Evolutionary conservation across 2,113 vertebrate genomes (phyloP), one percentile per base, ranked within the genome.

Genomic region (Rhynchopsitta pachyrhyncha): DNA sequence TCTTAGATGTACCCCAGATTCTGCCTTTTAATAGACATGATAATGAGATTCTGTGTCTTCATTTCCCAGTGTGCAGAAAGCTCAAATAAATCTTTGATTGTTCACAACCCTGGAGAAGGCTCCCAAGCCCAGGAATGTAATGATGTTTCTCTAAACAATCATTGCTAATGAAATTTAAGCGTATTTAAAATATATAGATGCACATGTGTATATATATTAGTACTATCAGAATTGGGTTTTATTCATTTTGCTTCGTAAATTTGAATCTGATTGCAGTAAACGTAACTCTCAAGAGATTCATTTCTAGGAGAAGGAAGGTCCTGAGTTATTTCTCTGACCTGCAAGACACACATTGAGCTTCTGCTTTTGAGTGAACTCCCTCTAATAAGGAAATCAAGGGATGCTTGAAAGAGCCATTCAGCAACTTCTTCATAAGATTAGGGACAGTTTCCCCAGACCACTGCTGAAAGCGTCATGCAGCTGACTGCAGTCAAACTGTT

Each of bases 21-120:
- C 98, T 98, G 97, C 97, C 98, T 98, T 98, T 98, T 98, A 98
- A 98, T 98, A 98, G 98, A 98, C 97, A 98, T 98, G 98, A 95
- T 98, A 98, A 98, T 98, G 98, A 98, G 98, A 97, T 98, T 97
- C 95, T 97, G 97, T 97, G 97, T 97, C 97, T 98, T 97, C 97
- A 98, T 98, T 98, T 98, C 98, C 98, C 98, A 98, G 97, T 97
- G 97, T 98, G 98, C 98, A 95, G 97, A 98, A 96, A 98, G 96
- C 97, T 97, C 96, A 93, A 98, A 98, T 98, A 98, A 98, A 98
- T 98, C 98, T 98, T 98, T 98, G 96, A 98, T 98, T 98, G 98
- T 98, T 98, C 98, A 97, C 97, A 98, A 97, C 98, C 97, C 98
- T 97, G 91, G 98, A 98, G 98, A 98, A 98, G 97, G 49, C 97